Percentiles rank a stretch among this genome's conserved stretches.
Conservation (phyloP, 1,140 invertebrate genomes). For the Magallana angulata region DNA sequence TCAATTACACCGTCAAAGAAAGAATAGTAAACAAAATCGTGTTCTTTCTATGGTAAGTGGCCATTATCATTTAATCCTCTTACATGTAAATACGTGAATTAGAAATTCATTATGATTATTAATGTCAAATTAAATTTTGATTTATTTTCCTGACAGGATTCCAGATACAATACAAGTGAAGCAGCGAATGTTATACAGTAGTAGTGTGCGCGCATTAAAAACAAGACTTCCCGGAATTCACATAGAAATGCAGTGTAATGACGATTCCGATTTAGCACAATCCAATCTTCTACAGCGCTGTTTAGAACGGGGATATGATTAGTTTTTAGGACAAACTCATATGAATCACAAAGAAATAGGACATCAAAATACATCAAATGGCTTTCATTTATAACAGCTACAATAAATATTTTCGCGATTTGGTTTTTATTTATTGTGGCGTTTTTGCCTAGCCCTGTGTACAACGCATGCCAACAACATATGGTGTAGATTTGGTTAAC, state of each 20-base stretch:
- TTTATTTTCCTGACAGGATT: slow-evolving; percentile 82
- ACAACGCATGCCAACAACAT: neutral
- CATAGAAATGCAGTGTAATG: slow-evolving; percentile 93
- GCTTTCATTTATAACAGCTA: neutral
- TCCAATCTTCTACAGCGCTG: slow-evolving; percentile 67
- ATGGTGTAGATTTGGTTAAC: neutral
- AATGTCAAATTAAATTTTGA: no score
- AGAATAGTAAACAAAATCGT: slow-evolving; percentile 65
- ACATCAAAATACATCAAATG: neutral
- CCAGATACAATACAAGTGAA: slow-evolving; percentile 97
- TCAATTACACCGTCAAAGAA: slow-evolving; percentile 63
- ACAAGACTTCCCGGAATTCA: slow-evolving; percentile 96
- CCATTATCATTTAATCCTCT: no score
- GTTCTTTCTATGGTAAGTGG: slow-evolving; percentile 70
- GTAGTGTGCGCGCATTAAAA: slow-evolving; percentile 97
- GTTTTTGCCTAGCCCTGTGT: neutral
- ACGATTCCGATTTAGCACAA: slow-evolving; percentile 76
- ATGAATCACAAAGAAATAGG: neutral
- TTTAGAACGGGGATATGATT: slow-evolving; percentile 49
- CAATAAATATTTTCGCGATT: neutral
- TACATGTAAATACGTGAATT: no score
- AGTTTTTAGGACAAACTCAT: neutral
- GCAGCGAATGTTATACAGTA: slow-evolving; percentile 99
- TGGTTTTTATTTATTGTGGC: neutral
- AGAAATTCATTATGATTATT: no score